Base-by-base conservation (phyloP, 2,888 invertebrate genomes). In the Theodoxus fluviatilis region DNA sequence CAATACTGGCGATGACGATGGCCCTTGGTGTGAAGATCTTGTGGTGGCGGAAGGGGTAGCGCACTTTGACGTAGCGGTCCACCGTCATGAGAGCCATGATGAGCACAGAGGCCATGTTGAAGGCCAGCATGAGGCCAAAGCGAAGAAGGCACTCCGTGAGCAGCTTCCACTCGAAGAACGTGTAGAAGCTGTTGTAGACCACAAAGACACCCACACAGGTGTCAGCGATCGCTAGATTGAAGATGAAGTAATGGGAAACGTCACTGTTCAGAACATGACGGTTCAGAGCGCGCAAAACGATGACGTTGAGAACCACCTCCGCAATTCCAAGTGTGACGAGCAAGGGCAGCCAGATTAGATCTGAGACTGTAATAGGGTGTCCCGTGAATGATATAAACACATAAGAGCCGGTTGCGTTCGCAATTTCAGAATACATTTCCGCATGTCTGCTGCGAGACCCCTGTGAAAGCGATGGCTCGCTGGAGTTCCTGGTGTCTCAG, bases 331-430 rank as follows among this genome's bases (percentile, higher is more conserved):
- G 25, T 22, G 25, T 35, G 28, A 68, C 31, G 0, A 68, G 68
- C 18, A 68, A 37, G 6, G 68, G 68, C 22, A 68, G 38, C 40
- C 68, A 55, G n/a, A 40, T 57, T 25, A 68, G 57, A 38, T 68
- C 68, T 6, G 57, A 25, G 15, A 57, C 25, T 6, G 33, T 68
- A 1, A 68, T 57, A 9, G 68, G 68, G 57, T 57, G 55, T 25
- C 68, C 68, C 12, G 68, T 68, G 40, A 68, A 68, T 4, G 68
- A 55, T 9, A 68, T 68, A 31, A 68, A 68, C 35, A 37, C 68
- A 40, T 35, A 68, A 22, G n/a, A 33, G 37, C 38, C 38, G 38
- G 35, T 63, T 38, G 38, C 38, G 18, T 37, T 59, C 59, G n/a
- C n/a, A n/a, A n/a, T n/a, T n/a, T n/a, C n/a, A n/a, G n/a, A n/a